Base-by-base conservation (phyloP, 1,140 invertebrate genomes). In the Oppia nitens region DNA sequence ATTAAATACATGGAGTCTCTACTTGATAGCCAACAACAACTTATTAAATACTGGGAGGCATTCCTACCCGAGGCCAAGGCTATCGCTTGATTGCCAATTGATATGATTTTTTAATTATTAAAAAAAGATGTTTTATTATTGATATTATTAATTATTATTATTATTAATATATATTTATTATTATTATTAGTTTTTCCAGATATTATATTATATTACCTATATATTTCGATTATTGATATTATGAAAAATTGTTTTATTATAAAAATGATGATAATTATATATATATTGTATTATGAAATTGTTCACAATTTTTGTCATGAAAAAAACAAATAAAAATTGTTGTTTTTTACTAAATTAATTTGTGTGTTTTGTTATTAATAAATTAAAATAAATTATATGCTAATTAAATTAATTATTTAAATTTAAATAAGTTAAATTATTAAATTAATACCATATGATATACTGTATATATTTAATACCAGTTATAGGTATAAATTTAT, bases 1-100 rank as follows among this genome's bases (percentile, higher is more conserved):
- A 80, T 95, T 20, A 82, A 85, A 65, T 97, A 97, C 73, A 76
- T 99, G 62, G 90, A 98, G 71, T 81, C 85, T 55, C 83, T 98
- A 70, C 81, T 98, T 76, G 83, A 87, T 59, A 90, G 92, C 70
- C 93, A 99, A 73, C 83, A 94, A 69, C 84, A 77, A 73, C 63
- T 77, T 48, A 73, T 78, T 32, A 75, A 77, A 66, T 71, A 73
- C 60, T 78, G 77, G 77, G 75, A 78, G 63, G 67, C 70, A 27
- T 78, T 78, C 65, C 61, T 74, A 54, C 75, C 75, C 17, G 76
- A 78, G 66, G 73, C 73, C n/a, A 74, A 60, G 24, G 60, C 61
- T 14, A 62, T 62, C 52, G 47, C 57, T 11, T 59, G n/a, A n/a
- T n/a, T n/a, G n/a, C n/a, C n/a, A n/a, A 47, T 47, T 47, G 17